Evolutionary conservation across 1,140 invertebrate species (phyloP).

Genomic region (Diuraphis noxia): DNA sequence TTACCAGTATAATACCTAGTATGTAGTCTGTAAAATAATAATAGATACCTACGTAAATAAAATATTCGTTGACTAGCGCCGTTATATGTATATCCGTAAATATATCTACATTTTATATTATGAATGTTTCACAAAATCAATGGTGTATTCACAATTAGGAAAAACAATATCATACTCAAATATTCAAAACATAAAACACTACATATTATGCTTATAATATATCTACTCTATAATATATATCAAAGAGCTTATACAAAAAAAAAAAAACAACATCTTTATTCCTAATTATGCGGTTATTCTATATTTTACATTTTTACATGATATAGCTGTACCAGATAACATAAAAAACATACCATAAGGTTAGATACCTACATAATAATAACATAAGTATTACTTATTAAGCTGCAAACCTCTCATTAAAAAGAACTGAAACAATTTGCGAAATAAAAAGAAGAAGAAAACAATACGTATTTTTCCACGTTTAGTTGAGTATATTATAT

Average conservation of each 20-base stretch:
- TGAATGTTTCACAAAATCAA: no score
- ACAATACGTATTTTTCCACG: neutral
- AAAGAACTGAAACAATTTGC: neutral
- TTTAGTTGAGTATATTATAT: neutral
- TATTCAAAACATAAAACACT: neutral
- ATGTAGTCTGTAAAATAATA: neutral
- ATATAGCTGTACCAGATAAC: neutral
- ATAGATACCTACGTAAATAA: neutral
- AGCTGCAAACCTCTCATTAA: no score
- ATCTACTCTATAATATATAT: no score
- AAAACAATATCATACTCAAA: neutral
- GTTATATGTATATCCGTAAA: no score
- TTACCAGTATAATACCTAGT: neutral
- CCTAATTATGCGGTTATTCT: neutral
- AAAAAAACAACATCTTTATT: neutral
- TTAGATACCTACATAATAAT: neutral
- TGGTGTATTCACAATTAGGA: neutral
- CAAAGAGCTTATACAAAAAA: neutral
- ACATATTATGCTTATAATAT: no score
- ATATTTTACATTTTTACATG: neutral
- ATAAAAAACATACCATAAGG: neutral
- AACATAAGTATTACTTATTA: no score
- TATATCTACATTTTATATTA: neutral
- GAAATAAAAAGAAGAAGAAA: neutral
- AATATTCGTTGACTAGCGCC: no score